These are phyloP conservation scores for Halichoerus grypus DNA, from an alignment of 2,113 vertebrate genomes.

Conservation along the genomic window DNA sequence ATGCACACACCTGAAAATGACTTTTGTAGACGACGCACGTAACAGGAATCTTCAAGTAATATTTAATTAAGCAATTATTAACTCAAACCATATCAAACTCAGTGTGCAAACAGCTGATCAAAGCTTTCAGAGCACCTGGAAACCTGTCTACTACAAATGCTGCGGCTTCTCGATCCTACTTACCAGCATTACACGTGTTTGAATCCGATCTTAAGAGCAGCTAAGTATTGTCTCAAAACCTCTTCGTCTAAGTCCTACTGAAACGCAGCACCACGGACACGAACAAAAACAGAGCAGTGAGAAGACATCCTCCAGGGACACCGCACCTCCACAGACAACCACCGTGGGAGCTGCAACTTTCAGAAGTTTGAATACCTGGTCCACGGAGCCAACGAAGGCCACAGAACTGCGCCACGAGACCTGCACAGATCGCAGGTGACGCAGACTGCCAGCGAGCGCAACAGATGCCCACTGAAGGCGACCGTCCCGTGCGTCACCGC, in stretches of 20 bases:
- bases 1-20: background rate
- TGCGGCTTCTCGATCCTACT: rapidly evolving
- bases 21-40: background rate
- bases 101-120: background rate
- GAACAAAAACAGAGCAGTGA: background rate
- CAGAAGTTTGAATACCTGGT: rapidly evolving
- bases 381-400: rapidly evolving
- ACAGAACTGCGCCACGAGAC: rapidly evolving
- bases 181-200: rapidly evolving
- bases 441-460: rapidly evolving
- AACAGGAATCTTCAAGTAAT: background rate
- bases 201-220: no score
- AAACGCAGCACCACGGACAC: rapidly evolving
- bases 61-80: background rate
- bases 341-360: rapidly evolving
- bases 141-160: background rate
- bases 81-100: background rate
- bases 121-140: background rate
- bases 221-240: background rate
- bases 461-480: rapidly evolving
- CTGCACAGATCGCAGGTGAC: background rate
- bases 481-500: rapidly evolving
- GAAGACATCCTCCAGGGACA: background rate
- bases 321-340: no score
- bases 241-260: rapidly evolving